Percentiles rank a stretch among this genome's conserved stretches.
Evolutionary conservation across 1,140 invertebrate genomes (phyloP).

Genomic region (Drosophila erecta): DNA sequence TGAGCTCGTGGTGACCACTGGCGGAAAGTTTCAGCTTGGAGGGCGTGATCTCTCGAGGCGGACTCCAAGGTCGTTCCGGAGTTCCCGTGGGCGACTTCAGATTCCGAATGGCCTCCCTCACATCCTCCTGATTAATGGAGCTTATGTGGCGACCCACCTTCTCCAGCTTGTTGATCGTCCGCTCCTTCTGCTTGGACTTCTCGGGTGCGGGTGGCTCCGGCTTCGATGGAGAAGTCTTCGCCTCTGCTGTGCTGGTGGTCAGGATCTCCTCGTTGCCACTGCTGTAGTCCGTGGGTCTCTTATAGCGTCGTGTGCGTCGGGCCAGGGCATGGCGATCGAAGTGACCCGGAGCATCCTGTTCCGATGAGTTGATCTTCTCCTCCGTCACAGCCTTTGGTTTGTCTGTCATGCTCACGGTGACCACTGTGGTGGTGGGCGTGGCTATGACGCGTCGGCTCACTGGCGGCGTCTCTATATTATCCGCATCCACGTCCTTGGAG

Average conservation of each 20-base stretch:
- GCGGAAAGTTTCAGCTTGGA: constrained; percentile 50
- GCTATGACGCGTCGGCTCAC: constrained; percentile 88
- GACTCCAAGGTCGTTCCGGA: constrained; percentile 86
- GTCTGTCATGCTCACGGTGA: constrained; percentile 69
- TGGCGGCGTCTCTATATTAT: constrained; percentile 95
- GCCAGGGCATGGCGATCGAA: constrained; percentile 94
- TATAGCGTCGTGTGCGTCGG: constrained; percentile 92
- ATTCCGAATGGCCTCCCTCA: constrained; percentile 87
- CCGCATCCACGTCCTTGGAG: constrained; percentile 94
- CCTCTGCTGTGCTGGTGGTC: constrained; percentile 59
- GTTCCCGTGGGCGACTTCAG: constrained; percentile 87
- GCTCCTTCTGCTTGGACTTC: constrained; percentile 51
- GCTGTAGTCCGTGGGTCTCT: constrained; percentile 88
- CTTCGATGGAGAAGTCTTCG: constrained; percentile 22
- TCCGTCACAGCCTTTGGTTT: constrained; percentile 51
- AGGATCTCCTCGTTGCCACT: constrained; percentile 86
- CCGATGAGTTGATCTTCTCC: constrained; percentile 53
- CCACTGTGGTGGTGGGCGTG: constrained; percentile 70
- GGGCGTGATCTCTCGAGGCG: constrained; percentile 71
- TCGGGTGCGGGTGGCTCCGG: constrained; percentile 35
- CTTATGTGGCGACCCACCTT: constrained; percentile 85
- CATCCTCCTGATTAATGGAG: constrained; percentile 88
- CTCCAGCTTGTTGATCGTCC: constrained; percentile 85
- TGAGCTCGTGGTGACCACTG: constrained; percentile 88
- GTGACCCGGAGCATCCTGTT: constrained; percentile 87